Conservation (phyloP, 2,797 vertebrate species). For the Platalea minor region DNA sequence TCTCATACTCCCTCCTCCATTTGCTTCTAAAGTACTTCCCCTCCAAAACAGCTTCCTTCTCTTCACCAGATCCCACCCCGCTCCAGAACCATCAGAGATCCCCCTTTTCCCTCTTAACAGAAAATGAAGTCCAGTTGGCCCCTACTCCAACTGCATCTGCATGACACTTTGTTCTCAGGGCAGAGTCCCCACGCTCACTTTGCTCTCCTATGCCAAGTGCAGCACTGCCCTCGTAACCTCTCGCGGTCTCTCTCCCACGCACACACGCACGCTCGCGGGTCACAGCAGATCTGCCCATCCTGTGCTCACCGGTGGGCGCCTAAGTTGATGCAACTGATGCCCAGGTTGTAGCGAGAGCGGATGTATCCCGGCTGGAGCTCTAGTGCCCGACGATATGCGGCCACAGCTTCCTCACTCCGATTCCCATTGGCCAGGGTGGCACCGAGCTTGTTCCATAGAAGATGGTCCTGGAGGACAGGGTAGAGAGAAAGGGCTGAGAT, state of each 20-base stretch:
- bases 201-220: not conserved
- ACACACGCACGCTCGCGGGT: fast-evolving
- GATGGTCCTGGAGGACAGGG: constrained; percentile 82
- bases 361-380: constrained; percentile 96
- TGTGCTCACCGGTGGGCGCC: constrained; percentile 91
- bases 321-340: constrained; percentile 97
- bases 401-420: constrained; percentile 94
- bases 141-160: not conserved
- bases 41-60: not conserved
- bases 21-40: not conserved
- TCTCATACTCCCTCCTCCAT: not conserved
- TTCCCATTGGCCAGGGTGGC: constrained; percentile 96
- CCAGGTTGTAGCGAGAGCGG: constrained; percentile 96
- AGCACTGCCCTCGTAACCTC: not conserved
- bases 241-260: not conserved
- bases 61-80: not conserved
- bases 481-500: not conserved
- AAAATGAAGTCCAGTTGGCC: not conserved
- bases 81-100: not conserved
- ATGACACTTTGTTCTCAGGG: not conserved
- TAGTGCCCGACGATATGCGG: constrained; percentile 90
- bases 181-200: not conserved
- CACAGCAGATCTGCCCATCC: not conserved
- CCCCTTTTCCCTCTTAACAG: not conserved
- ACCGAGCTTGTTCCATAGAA: constrained; percentile 97